Evolutionary conservation across 2,113 vertebrate genomes (phyloP), one percentile per base, ranked within the genome.

Genomic region (Oophaga pumilio): DNA sequence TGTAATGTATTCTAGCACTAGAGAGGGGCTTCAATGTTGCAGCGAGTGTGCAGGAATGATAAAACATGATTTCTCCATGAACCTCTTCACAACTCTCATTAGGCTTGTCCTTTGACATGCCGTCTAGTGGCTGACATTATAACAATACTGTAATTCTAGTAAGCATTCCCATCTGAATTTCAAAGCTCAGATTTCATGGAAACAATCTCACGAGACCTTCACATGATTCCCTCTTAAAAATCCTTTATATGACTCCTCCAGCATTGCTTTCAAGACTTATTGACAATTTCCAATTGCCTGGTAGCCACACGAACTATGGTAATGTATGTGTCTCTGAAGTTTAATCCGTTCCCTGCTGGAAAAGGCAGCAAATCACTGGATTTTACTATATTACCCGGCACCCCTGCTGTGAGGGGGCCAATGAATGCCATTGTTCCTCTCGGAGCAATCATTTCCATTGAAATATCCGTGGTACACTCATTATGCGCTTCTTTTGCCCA

Each of bases 331-430:
- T 18, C 64, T 87, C 78, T 87, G 79, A 82, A 87, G 79, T 87
- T 64, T 87, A 87, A 87, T 87, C 86, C 56, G 43, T 52, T 73
- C 86, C 68, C 86, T 76, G 79, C 86, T 82, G 78, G 57, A 87
- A 87, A 49, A 82, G 86, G 28, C 79, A 76, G 79, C 52, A 82
- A 86, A 86, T 86, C 85, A 80, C 76, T 86, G 76, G 18, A 71
- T 73, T 76, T n/a, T 64, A 87, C 28, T 76, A 68, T 82, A 76
- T 82, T 74, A 71, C 73, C 33, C 71, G 43, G 53, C 11, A 28
- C 87, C 24, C 81, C 80, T 84, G 59, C 87, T 88, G 81, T 66
- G 81, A 77, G 33, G 43, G 66, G 53, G 28, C 80, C 81, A 83
- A 84, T 66, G 68, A 76, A 57, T 56, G 71, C 73, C 66, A 83